Evolutionary conservation across 2,888 invertebrate genomes (phyloP), one percentile per base, ranked within the genome.

Genomic region (Ophion slaviceki): DNA sequence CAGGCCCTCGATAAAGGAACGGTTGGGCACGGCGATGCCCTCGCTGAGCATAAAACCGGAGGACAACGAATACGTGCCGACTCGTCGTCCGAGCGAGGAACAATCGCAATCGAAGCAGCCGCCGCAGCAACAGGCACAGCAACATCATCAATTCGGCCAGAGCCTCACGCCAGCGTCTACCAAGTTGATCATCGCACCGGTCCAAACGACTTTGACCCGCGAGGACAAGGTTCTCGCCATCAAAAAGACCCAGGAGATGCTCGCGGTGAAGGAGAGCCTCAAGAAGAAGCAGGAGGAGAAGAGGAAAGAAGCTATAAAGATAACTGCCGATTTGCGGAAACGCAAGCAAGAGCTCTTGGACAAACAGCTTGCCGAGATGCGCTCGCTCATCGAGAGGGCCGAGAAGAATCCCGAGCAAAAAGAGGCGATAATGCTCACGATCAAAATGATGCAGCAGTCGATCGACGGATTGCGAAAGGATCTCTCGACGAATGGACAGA

Each of bases 291-390:
- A 96, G 88, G 97, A 97, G 90, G 96, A 97, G 88, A 96, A 96
- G 89, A 95, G 96, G 82, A 97, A 97, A 90, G 97, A 97, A 87
- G 96, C 96, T 2, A 93, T 97, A 53, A 97, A 97, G 91, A 95
- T 97, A 72, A 97, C 97, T 0, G 96, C 96, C 89, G 97, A 98
- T 90, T 94, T 98, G 90, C 96, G 97, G 80, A 97, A 97, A 91
- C 95, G 98, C 0, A 98, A 98, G 87, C 97, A 98, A 90, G 97
- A 97, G 87, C 93, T 99, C 84, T 94, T 99, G n/a, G 96, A 98
- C 87, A 98, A 97, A 86, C 98, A 98, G 92, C 94, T 99, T n/a
- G 96, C 97, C 53, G 97, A 98, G 90, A 98, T 99, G 94, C 97
- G 97, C 92, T 94, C 97, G 77, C 95, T 99, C 36, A 96, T 99